Conservation (phyloP, 2,797 vertebrate species). For the Sebastes oblongus region DNA sequence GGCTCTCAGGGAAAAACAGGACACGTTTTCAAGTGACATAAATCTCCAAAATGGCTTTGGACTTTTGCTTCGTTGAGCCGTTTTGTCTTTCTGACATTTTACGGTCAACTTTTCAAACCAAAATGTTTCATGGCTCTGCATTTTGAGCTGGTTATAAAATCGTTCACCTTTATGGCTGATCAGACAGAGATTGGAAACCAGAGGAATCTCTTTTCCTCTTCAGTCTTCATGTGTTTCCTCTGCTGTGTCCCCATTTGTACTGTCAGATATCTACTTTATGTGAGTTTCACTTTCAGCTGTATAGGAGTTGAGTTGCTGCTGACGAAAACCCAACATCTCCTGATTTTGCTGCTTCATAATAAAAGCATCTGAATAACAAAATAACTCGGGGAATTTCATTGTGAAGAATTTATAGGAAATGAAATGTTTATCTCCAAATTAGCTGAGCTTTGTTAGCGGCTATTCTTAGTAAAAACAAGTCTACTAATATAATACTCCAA, state of each 20-base stretch:
- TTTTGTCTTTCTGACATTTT: slow-evolving; percentile 6
- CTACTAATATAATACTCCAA: too few species aligned
- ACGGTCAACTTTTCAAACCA: not conserved
- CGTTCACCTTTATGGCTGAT: not conserved
- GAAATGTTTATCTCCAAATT: too few species aligned
- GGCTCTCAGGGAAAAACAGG: not conserved
- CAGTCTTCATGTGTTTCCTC: not conserved
- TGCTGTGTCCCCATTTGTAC: not conserved
- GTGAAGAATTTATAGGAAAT: too few species aligned
- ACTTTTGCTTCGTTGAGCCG: not conserved
- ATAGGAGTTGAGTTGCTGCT: too few species aligned
- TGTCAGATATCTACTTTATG: not conserved
- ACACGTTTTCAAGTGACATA: slow-evolving; percentile 24
- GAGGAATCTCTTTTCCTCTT: not conserved
- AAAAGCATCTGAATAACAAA: too few species aligned
- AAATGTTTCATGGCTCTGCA: not conserved
- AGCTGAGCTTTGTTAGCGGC: too few species aligned
- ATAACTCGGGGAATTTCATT: too few species aligned
- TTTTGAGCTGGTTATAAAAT: not conserved
- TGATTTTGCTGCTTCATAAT: too few species aligned
- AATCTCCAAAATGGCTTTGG: slow-evolving; percentile 9
- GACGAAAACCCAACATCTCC: too few species aligned
- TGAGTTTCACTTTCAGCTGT: not conserved
- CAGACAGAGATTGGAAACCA: not conserved
- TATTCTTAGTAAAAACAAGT: too few species aligned